Evolutionary conservation across 2,797 vertebrate genomes (phyloP).

Genomic region (Phrynocephalus vlangalii): DNA sequence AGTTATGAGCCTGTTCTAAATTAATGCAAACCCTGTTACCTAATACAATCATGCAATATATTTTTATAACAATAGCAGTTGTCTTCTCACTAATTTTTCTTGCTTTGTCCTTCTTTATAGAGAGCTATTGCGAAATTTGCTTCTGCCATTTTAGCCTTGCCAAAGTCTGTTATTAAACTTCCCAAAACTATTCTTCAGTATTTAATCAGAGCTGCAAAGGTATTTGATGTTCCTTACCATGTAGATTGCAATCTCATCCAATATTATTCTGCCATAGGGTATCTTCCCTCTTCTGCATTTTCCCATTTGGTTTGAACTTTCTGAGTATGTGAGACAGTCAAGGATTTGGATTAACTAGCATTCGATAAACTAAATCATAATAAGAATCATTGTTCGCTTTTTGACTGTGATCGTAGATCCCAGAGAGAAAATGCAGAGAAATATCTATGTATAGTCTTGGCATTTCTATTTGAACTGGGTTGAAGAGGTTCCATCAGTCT

Average conservation of each 20-base stretch:
- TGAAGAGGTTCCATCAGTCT: slow-evolving; percentile 57
- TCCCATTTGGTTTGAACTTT: slow-evolving; percentile 64
- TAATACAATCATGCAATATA: background rate
- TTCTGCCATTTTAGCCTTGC: slow-evolving; percentile 97
- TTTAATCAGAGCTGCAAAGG: slow-evolving; percentile 98
- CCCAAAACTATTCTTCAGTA: slow-evolving; percentile 99
- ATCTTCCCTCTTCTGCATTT: slow-evolving; percentile 74
- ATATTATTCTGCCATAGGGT: slow-evolving; percentile 54
- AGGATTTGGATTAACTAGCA: slow-evolving; percentile 39
- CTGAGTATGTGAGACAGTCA: background rate
- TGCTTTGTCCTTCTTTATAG: slow-evolving; percentile 90
- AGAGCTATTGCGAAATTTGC: slow-evolving; percentile 99
- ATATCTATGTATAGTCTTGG: slow-evolving; percentile 55
- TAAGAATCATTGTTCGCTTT: slow-evolving; percentile 21
- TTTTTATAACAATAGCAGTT: slow-evolving; percentile 63
- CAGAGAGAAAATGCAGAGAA: slow-evolving; percentile 78
- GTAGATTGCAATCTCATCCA: slow-evolving; percentile 68
- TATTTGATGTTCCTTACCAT: slow-evolving; percentile 81
- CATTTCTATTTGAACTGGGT: slow-evolving; percentile 42
- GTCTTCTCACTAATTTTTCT: slow-evolving; percentile 79
- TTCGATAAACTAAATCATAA: slow-evolving; percentile 29
- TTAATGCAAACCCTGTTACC: slow-evolving; percentile 43
- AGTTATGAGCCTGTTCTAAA: slow-evolving; percentile 5
- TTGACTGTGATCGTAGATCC: background rate
- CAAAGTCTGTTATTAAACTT: slow-evolving; percentile 98